Percentiles rank a stretch among this genome's conserved stretches.
phyloP scores from a whole-genome alignment of 2,113 vertebrate genomes.

The Holacanthus passer region DNA sequence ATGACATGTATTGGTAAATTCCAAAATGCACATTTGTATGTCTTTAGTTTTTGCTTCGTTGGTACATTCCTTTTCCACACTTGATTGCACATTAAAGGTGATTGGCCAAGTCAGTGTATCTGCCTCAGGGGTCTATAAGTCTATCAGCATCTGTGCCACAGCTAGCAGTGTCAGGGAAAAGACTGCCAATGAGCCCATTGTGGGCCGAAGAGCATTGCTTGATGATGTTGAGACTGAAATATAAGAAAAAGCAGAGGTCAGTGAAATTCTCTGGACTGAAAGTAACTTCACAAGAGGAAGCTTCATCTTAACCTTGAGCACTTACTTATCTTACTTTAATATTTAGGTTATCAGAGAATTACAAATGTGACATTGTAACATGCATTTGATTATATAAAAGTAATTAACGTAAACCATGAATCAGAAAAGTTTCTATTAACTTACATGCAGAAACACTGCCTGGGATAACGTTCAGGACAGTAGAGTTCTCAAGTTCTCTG shows the following conservation, averaged over 20 bases:
- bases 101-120: not conserved
- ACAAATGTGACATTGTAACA: not conserved
- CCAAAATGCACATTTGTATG: constrained; percentile 46
- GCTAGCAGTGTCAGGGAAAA: constrained; percentile 58
- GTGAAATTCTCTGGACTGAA: not conserved
- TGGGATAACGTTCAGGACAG: constrained; percentile 9
- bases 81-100: not conserved
- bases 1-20: constrained; percentile 32
- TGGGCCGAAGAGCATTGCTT: constrained; percentile 26
- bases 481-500: not conserved
- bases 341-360: not conserved
- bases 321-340: not conserved
- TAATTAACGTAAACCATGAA: not conserved
- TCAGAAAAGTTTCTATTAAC: not conserved
- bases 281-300: not conserved
- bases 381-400: not conserved
- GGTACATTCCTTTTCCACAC: not conserved
- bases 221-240: constrained; percentile 62
- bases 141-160: constrained; percentile 42
- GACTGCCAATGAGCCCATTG: constrained; percentile 38
- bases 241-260: constrained; percentile 1
- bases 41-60: not conserved
- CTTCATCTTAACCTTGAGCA: not conserved
- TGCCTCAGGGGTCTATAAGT: constrained; percentile 32
- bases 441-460: constrained; percentile 58